Conservation (phyloP, 1,140 invertebrate species). For the Cotesia typhae region DNA sequence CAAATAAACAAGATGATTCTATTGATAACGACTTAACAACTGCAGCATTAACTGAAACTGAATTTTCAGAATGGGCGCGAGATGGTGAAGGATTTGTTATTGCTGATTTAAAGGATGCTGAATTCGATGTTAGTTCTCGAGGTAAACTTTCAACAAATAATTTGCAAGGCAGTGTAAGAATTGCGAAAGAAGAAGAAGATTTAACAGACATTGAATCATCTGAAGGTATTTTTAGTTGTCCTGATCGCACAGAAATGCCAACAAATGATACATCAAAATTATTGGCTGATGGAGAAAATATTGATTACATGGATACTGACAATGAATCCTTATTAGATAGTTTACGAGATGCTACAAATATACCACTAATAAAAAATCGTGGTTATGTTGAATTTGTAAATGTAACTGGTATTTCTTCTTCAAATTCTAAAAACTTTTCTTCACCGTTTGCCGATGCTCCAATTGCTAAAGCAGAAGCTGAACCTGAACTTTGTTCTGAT, state of each 20-base stretch:
- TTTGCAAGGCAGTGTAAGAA: conserved; percentile 42
- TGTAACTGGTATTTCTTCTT: conserved; percentile 39
- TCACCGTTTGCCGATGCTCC: conserved; percentile 48
- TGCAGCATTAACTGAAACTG: conserved; percentile 80
- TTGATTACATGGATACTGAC: conserved; percentile 82
- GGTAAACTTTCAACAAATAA: conserved; percentile 45
- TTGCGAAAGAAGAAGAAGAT: conserved; percentile 59
- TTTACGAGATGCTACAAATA: conserved; percentile 64
- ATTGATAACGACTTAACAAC: conserved; percentile 71
- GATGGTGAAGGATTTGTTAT: conserved; percentile 75
- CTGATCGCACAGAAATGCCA: conserved; percentile 55
- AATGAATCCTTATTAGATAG: conserved; percentile 71
- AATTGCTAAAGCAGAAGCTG: conserved; percentile 56
- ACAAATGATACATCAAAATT: conserved; percentile 57
- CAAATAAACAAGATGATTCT: conserved; percentile 62
- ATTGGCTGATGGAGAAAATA: conserved; percentile 64
- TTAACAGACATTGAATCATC: conserved; percentile 49
- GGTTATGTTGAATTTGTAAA: conserved; percentile 78
- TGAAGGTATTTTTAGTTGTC: conserved; percentile 50
- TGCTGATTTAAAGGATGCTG: conserved; percentile 76
- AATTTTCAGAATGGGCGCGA: conserved; percentile 84
- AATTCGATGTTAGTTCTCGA: conserved; percentile 69
- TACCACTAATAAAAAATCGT: conserved; percentile 68
- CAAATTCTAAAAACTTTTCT: neutral
- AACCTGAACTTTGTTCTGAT: conserved; percentile 56